Evolutionary conservation across 2,888 invertebrate genomes (phyloP), one percentile per base, ranked within the genome.

Genomic region (Archaeoteleia sp.): DNA sequence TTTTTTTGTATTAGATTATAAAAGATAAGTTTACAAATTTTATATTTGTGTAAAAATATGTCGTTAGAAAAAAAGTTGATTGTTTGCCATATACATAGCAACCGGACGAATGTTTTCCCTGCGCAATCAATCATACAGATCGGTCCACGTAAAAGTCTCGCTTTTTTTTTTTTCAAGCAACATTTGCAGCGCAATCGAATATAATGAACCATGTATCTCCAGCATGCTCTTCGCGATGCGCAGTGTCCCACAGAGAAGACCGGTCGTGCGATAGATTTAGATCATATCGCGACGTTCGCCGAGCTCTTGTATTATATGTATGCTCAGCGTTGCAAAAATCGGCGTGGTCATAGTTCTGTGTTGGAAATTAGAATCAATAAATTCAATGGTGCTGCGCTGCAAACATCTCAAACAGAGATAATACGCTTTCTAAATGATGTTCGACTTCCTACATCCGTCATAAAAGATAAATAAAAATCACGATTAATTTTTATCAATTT

Each of bases 171-270:
- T 63, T 49, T 15, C 34, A 9, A 27, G 13, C 48, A 40, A 60
- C 58, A 49, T 68, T 53, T 62, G 62, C 67, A 58, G 53, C 17
- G 68, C 68, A 68, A 65, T 69, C 63, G 60, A 69, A 65, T 55
- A 60, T 65, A 68, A 68, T 68, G 68, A 68, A 68, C 49, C 61
- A 45, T 55, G 60, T 55, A 61, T 55, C 60, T 54, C 60, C 53
- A 54, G 60, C 61, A 45, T 46, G 57, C 40, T 42, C 49, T 32
- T 7, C 46, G 46, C 57, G 58, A 53, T 53, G 46, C 57, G 29
- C 55, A 65, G 48, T 60, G 69, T 69, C 69, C 63, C 57, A 69
- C 69, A 61, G 69, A 69, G 69, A 69, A 61, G 61, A 68, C 68
- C 60, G 63, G 63, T 68, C 68, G 63, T 60, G 55, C 58, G 60